A percentile compares a stretch with the other conserved stretches of the same genome.
Evolutionary conservation across 2,888 invertebrate genomes (phyloP).

Genomic region (Tryphoninae sp.): DNA sequence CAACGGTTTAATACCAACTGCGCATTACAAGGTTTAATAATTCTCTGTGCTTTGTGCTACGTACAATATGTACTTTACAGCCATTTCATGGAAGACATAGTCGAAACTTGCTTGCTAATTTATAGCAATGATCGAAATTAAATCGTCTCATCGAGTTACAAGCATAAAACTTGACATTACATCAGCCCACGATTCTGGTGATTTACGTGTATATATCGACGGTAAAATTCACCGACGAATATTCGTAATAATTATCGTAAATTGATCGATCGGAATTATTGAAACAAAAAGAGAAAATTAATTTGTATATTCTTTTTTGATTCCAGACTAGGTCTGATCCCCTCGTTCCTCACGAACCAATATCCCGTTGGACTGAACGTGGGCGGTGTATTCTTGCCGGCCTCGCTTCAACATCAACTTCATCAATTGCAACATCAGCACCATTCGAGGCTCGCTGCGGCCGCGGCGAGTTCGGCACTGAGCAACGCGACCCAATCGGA

Average conservation of each 20-base stretch:
- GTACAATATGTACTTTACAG: background rate
- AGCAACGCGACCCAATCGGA: slow-evolving; percentile 77
- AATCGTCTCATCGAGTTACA: background rate
- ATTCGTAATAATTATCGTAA: slow-evolving; percentile 2
- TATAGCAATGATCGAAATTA: background rate
- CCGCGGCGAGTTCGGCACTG: slow-evolving; percentile 75
- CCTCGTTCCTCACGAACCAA: slow-evolving; percentile 78
- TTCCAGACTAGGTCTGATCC: slow-evolving; percentile 78
- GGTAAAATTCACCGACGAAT: background rate
- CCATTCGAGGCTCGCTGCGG: slow-evolving; percentile 75
- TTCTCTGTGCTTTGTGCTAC: background rate
- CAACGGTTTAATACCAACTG: background rate
- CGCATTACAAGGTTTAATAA: slow-evolving; percentile 14
- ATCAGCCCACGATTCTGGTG: too few species aligned
- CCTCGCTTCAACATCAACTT: slow-evolving; percentile 72
- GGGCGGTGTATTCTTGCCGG: slow-evolving; percentile 78
- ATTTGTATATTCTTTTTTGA: background rate
- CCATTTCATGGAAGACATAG: background rate
- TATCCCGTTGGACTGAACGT: slow-evolving; percentile 79
- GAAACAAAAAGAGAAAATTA: too few species aligned
- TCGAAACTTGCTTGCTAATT: background rate
- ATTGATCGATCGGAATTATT: slow-evolving; percentile 8
- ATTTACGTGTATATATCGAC: too few species aligned
- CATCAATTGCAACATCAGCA: slow-evolving; percentile 79
- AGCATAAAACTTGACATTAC: too few species aligned